A percentile compares a stretch with the other conserved stretches of the same genome.
These are phyloP conservation scores for Peromyscus polionotus DNA, from an alignment of 2,113 vertebrate species.

Conservation along the genomic window DNA sequence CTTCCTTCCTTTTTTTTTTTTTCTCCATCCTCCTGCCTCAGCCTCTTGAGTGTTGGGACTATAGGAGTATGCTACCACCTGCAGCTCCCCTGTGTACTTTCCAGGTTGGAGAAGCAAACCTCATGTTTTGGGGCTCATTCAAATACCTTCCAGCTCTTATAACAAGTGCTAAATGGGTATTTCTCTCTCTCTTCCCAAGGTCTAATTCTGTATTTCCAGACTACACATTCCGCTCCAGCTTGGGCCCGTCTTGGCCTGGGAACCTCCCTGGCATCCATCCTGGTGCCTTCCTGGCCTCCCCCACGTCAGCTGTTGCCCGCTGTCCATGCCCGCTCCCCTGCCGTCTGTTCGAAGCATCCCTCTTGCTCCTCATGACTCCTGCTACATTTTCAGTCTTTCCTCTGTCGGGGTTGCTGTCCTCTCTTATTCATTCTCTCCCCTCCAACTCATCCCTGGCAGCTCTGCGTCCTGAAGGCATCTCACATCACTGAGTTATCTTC, in stretches of 20 bases:
- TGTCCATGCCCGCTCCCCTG: background rate
- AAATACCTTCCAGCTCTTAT: background rate
- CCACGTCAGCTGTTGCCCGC: background rate
- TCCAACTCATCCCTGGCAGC: background rate
- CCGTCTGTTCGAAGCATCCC: background rate
- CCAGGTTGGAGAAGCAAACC: background rate
- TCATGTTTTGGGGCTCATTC: background rate
- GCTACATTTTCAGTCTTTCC: background rate
- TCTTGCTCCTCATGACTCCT: rapidly evolving
- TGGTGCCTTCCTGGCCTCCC: background rate
- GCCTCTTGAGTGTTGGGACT: background rate
- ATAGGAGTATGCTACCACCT: background rate
- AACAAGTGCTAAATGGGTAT: background rate
- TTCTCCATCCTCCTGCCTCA: background rate
- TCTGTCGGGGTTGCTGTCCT: background rate
- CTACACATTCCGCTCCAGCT: background rate
- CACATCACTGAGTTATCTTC: background rate
- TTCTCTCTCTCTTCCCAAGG: background rate
- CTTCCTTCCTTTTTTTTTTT: background rate
- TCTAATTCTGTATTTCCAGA: background rate
- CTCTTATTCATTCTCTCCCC: background rate
- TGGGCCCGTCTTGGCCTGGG: background rate
- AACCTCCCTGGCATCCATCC: background rate
- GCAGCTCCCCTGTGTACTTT: background rate
- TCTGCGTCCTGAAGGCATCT: background rate